These are phyloP conservation scores for Seira sanloemensis DNA, from an alignment of 2,888 invertebrate species.

Conservation along the genomic window DNA sequence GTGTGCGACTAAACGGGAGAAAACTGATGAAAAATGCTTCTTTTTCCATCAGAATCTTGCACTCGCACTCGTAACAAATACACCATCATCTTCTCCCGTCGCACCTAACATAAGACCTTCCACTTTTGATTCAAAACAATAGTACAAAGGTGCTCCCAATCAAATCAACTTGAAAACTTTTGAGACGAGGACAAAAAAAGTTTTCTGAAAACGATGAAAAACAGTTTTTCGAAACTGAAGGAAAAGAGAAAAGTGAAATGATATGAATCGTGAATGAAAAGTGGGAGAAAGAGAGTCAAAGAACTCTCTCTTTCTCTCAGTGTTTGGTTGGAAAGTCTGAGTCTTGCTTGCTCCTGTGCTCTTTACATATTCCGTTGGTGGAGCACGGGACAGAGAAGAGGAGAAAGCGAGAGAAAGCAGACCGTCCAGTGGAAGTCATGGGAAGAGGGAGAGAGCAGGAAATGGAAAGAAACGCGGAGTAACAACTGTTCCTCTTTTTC, in stretches of 20 bases:
- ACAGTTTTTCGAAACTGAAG: too few relatives aligned
- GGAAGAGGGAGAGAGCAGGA: conserved; percentile 35
- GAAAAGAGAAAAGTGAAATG: background rate
- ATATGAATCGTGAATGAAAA: background rate
- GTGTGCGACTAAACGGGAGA: too few relatives aligned
- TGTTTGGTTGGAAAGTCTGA: background rate
- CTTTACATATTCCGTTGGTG: background rate
- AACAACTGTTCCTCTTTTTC: conserved; percentile 31
- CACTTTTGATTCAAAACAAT: too few relatives aligned
- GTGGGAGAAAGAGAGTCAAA: conserved; percentile 33
- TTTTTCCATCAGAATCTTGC: too few relatives aligned
- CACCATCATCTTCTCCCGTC: too few relatives aligned
- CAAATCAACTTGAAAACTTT: too few relatives aligned
- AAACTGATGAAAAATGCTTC: too few relatives aligned
- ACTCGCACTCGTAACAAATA: too few relatives aligned
- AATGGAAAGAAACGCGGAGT: conserved; percentile 35
- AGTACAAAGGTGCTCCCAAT: too few relatives aligned
- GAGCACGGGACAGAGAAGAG: background rate
- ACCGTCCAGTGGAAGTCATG: conserved; percentile 3
- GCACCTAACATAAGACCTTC: too few relatives aligned
- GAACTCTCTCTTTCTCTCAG: conserved; percentile 29
- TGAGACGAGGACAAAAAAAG: too few relatives aligned
- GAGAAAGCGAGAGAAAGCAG: background rate
- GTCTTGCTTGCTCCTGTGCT: background rate
- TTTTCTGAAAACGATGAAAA: too few relatives aligned